phyloP scores from a whole-genome alignment of 2,888 invertebrate species.

The Drosophila conformis region DNA sequence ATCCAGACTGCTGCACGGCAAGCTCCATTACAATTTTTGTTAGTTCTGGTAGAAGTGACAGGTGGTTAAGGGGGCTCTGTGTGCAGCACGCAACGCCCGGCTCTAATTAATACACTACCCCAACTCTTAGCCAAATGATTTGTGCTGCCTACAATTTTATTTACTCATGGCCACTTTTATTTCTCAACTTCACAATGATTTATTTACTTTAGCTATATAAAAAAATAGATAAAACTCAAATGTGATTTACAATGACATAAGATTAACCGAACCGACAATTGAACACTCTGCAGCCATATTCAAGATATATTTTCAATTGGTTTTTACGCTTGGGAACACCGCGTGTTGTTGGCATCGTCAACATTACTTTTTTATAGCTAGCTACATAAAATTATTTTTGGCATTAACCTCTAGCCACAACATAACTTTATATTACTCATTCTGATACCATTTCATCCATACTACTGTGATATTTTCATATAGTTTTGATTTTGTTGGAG shows the following conservation, averaged over 20 bases:
- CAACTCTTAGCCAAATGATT: conserved; percentile 37
- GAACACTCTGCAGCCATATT: not conserved
- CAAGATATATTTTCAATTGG: not conserved
- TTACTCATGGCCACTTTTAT: conserved; percentile 46
- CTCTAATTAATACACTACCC: conserved; percentile 48
- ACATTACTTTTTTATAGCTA: too few species aligned
- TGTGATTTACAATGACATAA: conserved; percentile 4
- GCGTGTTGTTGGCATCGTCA: too few species aligned
- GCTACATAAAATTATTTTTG: too few species aligned
- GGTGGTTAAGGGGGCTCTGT: conserved; percentile 50
- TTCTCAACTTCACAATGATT: conserved; percentile 48
- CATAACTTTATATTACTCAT: too few species aligned
- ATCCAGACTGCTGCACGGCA: conserved; percentile 11
- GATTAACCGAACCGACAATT: not conserved
- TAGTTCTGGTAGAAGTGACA: conserved; percentile 56
- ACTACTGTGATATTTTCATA: too few species aligned
- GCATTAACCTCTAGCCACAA: too few species aligned
- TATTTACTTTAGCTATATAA: conserved; percentile 21
- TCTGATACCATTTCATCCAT: too few species aligned
- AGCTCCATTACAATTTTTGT: conserved; percentile 70
- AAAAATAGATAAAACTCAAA: not conserved
- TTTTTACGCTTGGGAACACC: not conserved
- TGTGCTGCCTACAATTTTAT: conserved; percentile 43
- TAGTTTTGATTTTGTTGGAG: too few species aligned
- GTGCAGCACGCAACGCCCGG: conserved; percentile 46